These are phyloP conservation scores for Maconellicoccus hirsutus DNA, from an alignment of 1,140 invertebrate species.

Conservation along the genomic window DNA sequence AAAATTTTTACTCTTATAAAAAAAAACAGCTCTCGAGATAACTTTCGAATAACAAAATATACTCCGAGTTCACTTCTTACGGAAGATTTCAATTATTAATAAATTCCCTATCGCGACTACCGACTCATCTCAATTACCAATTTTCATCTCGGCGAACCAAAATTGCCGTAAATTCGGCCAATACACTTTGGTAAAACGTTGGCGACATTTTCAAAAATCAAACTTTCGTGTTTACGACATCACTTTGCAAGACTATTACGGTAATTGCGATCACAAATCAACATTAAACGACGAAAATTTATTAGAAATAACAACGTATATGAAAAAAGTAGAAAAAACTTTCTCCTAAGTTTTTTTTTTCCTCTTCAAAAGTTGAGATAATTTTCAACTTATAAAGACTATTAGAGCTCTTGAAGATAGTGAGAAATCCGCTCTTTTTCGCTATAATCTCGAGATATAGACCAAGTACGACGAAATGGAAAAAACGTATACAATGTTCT, in stretches of 20 bases:
- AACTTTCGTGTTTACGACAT: background rate
- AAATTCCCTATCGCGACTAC: no score
- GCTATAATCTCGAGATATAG: slow-evolving; percentile 1
- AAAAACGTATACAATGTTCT: background rate
- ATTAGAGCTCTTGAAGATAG: slow-evolving; percentile 1
- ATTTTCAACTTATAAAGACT: slow-evolving; percentile 5
- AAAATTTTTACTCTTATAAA: no score
- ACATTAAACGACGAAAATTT: background rate
- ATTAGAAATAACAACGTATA: background rate
- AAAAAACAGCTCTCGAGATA: no score
- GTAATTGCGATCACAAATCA: slow-evolving; percentile 8
- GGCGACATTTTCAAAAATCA: no score
- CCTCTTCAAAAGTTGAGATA: background rate
- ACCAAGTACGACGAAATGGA: background rate
- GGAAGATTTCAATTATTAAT: no score
- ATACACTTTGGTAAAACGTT: no score
- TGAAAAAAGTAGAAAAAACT: background rate
- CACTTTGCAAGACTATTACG: background rate
- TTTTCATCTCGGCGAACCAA: no score
- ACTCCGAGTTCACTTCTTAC: no score
- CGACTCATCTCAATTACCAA: no score
- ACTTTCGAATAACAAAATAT: no score
- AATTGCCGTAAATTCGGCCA: no score
- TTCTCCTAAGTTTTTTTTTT: background rate
- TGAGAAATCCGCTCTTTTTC: background rate